phyloP scores from a whole-genome alignment of 2,113 vertebrate genomes.

The Cyanocitta stelleri region DNA sequence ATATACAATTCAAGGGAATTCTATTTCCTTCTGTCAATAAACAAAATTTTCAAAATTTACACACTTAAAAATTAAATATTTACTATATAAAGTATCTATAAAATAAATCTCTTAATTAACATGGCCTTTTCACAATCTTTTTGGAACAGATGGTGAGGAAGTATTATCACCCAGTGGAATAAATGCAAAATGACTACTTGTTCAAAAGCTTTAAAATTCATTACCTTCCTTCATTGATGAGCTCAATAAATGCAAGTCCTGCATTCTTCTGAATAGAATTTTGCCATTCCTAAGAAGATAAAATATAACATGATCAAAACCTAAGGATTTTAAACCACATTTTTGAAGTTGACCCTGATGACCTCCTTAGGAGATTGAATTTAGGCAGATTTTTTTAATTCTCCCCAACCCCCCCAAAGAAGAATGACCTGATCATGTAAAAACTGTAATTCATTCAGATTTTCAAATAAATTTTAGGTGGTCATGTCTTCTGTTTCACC shows the following conservation, averaged over 20 bases:
- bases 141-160: slow-evolving; percentile 64
- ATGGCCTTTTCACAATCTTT: slow-evolving; percentile 6
- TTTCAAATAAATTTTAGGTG: not conserved
- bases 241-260: slow-evolving; percentile 96
- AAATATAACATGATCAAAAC: slow-evolving; percentile 59
- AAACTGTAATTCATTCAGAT: not conserved
- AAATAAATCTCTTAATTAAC: slow-evolving; percentile 28
- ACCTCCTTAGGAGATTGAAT: not conserved
- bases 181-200: slow-evolving; percentile 45
- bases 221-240: slow-evolving; percentile 99
- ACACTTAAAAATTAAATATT: slow-evolving; percentile 4
- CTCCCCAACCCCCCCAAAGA: not conserved
- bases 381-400: not conserved
- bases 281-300: slow-evolving; percentile 92
- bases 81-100: not conserved
- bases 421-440: not conserved
- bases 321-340: slow-evolving; percentile 7
- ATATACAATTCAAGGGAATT: not conserved
- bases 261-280: slow-evolving; percentile 99
- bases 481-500: not conserved
- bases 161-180: slow-evolving; percentile 38
- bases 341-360: not conserved
- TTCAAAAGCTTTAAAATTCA: slow-evolving; percentile 64
- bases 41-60: not conserved
- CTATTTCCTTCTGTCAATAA: slow-evolving; percentile 8